These are phyloP conservation scores for Diadema setosum DNA, from an alignment of 35 echinoderm and acorn worm species.

Conservation along the genomic window DNA sequence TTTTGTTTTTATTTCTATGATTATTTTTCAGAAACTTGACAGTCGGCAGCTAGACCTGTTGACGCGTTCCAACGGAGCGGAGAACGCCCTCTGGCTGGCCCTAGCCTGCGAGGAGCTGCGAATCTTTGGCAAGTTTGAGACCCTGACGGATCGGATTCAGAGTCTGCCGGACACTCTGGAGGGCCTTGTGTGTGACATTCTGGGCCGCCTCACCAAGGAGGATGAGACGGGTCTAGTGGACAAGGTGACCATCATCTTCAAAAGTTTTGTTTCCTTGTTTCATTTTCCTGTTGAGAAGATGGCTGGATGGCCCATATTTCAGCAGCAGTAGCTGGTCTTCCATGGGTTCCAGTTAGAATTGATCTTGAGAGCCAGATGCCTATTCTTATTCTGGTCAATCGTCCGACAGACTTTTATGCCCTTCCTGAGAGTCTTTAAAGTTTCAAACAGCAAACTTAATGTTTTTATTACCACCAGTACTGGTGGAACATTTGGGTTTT, in stretches of 20 bases:
- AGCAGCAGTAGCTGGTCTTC: no score
- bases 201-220: conserved; percentile 60
- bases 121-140: conserved; percentile 82
- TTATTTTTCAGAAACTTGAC: conserved; percentile 69
- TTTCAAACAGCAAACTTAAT: no score
- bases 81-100: conserved; percentile 92
- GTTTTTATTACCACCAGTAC: no score
- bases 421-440: no score
- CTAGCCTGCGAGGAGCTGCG: conserved; percentile 90
- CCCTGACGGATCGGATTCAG: conserved; percentile 51
- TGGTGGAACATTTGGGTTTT: no score
- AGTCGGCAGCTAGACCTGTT: conserved; percentile 64
- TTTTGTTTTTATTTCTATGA: no score
- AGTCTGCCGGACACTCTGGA: conserved; percentile 62
- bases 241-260: conserved; percentile 29
- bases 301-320: no score
- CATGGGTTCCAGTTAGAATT: no score
- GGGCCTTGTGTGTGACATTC: conserved; percentile 69
- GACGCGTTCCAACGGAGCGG: conserved; percentile 60
- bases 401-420: no score
- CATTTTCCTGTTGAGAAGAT: background rate
- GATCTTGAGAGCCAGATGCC: no score
- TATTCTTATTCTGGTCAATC: no score
- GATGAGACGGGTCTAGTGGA: conserved; percentile 78
- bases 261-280: background rate